Evolutionary conservation across 2,113 vertebrate species (phyloP), one percentile per base, ranked within the genome.

Genomic region (Myrmecophaga tridactyla): DNA sequence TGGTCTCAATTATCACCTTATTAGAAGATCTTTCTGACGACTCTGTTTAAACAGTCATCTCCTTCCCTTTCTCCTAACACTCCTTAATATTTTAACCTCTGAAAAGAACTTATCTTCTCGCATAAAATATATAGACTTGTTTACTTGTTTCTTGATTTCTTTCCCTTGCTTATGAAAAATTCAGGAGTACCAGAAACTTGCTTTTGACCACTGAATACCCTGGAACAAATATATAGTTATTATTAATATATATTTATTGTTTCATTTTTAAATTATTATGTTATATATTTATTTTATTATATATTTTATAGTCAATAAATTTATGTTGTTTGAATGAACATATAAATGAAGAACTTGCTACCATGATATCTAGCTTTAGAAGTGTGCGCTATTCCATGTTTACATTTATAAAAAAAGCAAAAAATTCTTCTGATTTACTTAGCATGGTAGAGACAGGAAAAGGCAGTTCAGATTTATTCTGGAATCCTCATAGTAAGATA

Each of bases 181-280:
- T 56, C 21, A 63, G 25, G 14, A 85, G 27, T 3, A 21, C 39
- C n/a, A 80, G 29, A 87, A 25, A 77, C 6, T 23, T 39, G 29
- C 56, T 88, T 76, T 43, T 62, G 23, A 46, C 29, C 43, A 77
- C 41, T 15, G 6, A 92, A 77, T 81, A 43, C 76, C 21, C 18
- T 15, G 20, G 63, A 48, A 67, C 10, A 65, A 39, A 2, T 70
- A 23, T 36, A 1, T 69, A n/a, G 36, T 4, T 60, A 4, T 62
- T 1, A 31, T n/a, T n/a, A n/a, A n/a, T n/a, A 20, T 82, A 4
- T 62, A 1, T 6, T 3, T 39, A 46, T 62, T 1, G 4, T 6
- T 41, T n/a, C n/a, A n/a, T n/a, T n/a, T n/a, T 31, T 17, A 69
- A 48, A 48, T 48, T 48, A 48, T 48, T 48, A 48, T 48, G 7